A percentile compares a stretch with the other conserved stretches of the same genome.
These are phyloP conservation scores for Chelonoidis abingdonii DNA, from an alignment of 2,113 vertebrate species.

Conservation along the genomic window DNA sequence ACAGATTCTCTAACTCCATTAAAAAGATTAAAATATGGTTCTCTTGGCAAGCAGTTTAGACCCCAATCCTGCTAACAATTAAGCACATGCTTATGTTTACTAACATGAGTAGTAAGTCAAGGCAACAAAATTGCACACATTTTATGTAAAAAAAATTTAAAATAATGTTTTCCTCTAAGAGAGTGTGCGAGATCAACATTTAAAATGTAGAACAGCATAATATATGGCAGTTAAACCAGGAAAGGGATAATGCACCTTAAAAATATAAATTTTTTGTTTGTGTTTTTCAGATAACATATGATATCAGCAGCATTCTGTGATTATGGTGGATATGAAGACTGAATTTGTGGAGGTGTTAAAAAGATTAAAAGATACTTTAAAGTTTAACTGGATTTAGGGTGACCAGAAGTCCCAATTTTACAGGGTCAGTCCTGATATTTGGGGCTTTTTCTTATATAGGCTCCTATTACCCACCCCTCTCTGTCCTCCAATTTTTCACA, in stretches of 20 bases:
- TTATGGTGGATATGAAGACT: constrained; percentile 14
- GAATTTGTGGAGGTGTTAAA: not conserved
- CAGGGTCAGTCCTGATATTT: no score
- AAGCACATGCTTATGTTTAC: not conserved
- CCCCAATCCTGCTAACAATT: not conserved
- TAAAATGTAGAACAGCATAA: not conserved
- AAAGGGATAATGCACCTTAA: constrained; percentile 71
- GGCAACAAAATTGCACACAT: not conserved
- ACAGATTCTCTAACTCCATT: not conserved
- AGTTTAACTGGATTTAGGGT: constrained; percentile 72
- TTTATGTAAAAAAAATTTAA: not conserved
- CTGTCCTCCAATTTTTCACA: no score
- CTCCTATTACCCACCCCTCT: no score
- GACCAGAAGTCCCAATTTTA: no score
- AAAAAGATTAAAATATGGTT: not conserved
- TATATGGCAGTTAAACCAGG: constrained; percentile 2
- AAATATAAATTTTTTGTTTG: not conserved
- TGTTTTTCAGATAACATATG: constrained; percentile 34
- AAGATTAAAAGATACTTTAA: constrained; percentile 45
- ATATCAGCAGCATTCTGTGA: constrained; percentile 54
- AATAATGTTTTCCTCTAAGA: not conserved
- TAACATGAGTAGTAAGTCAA: not conserved
- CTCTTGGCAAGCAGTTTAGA: not conserved
- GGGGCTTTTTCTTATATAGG: no score
- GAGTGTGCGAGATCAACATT: not conserved